phyloP scores from a whole-genome alignment of 2,888 invertebrate species.

The Notocelia uddmanniana region DNA sequence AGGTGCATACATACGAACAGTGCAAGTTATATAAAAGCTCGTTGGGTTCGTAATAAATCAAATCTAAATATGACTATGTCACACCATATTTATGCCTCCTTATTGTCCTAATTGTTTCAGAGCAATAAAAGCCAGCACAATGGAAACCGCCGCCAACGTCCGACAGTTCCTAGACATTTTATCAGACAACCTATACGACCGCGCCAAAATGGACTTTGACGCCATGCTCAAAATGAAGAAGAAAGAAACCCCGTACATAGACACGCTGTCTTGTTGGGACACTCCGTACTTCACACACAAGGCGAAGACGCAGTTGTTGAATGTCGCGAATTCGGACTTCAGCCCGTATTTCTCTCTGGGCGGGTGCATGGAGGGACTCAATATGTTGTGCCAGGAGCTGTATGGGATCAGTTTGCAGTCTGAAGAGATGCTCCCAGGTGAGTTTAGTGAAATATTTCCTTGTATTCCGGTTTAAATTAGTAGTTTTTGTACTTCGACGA shows the following conservation, averaged over 20 bases:
- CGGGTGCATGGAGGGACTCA: slow-evolving; percentile 98
- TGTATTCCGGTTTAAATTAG: too few species aligned
- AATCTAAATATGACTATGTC: too few species aligned
- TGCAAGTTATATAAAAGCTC: too few species aligned
- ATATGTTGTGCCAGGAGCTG: slow-evolving; percentile 92
- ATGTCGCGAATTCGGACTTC: slow-evolving; percentile 90
- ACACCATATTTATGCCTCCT: background rate
- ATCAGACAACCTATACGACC: slow-evolving; percentile 88
- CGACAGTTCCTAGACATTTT: slow-evolving; percentile 92
- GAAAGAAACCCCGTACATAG: slow-evolving; percentile 65
- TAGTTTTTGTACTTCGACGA: slow-evolving; percentile 89
- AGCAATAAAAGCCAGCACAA: slow-evolving; percentile 94
- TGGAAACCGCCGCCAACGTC: slow-evolving; percentile 93
- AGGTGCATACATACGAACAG: too few species aligned
- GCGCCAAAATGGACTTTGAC: slow-evolving; percentile 91
- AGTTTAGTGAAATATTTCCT: background rate
- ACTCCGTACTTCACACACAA: slow-evolving; percentile 93
- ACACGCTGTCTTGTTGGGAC: slow-evolving; percentile 91
- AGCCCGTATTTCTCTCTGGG: slow-evolving; percentile 96
- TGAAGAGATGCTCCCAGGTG: slow-evolving; percentile 89
- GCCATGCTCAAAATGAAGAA: slow-evolving; percentile 92
- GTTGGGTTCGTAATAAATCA: too few species aligned
- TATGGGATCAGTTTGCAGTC: slow-evolving; percentile 93
- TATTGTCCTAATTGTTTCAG: slow-evolving; percentile 69
- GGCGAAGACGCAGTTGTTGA: slow-evolving; percentile 89